phyloP scores from a whole-genome alignment of 2,797 vertebrate genomes.

The Zalophus californianus region DNA sequence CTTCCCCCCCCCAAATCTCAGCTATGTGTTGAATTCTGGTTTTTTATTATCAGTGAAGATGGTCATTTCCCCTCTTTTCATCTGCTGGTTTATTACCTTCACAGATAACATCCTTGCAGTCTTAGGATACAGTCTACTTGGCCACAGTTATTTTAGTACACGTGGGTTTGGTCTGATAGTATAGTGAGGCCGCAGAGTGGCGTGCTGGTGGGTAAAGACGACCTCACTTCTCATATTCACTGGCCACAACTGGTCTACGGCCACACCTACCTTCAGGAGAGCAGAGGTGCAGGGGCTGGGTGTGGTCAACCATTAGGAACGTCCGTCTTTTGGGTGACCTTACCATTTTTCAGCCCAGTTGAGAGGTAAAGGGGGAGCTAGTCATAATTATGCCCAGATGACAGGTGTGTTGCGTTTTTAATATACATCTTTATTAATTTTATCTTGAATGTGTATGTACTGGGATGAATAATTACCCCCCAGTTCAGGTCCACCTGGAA shows the following conservation, averaged over 20 bases:
- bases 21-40: neutral
- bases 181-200: neutral
- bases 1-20: neutral
- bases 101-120: neutral
- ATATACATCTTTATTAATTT: neutral
- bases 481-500: neutral
- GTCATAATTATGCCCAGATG: neutral
- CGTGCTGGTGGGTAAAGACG: neutral
- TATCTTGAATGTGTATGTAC: neutral
- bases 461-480: neutral
- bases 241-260: neutral
- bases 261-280: neutral
- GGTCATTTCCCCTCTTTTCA: neutral
- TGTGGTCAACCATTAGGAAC: neutral
- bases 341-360: neutral
- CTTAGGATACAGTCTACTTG: neutral
- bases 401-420: neutral
- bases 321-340: neutral
- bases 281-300: neutral
- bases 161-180: neutral
- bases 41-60: neutral
- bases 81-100: neutral
- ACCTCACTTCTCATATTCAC: neutral
- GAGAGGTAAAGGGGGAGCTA: neutral
- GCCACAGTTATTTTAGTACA: neutral